Conservation (phyloP, 1,140 invertebrate species). For the Drosophila oshimai region DNA sequence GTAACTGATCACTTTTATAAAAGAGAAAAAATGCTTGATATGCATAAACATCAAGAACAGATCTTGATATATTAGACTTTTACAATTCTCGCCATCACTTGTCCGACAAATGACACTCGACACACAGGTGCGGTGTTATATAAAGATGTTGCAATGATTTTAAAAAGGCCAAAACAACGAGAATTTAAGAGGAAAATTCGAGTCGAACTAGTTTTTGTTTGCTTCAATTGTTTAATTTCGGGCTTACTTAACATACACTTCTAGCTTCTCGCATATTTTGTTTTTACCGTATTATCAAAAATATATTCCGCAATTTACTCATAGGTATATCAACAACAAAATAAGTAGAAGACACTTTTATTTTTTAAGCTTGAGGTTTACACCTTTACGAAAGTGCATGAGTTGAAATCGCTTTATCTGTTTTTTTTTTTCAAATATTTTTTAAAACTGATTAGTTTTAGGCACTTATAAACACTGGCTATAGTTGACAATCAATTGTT, state of each 20-base stretch:
- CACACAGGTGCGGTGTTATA: slow-evolving; percentile 35
- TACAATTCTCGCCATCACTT: slow-evolving; percentile 7
- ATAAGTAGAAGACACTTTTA: no score
- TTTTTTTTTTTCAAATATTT: no score
- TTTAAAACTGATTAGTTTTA: no score
- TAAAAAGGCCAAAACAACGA: background rate
- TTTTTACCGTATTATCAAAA: no score
- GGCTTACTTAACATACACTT: background rate
- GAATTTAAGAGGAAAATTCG: slow-evolving; percentile 1
- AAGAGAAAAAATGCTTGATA: background rate
- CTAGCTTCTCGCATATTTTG: background rate
- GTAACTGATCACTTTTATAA: no score
- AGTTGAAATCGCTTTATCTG: no score
- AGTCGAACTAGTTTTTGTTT: slow-evolving; percentile 10
- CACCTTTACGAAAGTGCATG: no score
- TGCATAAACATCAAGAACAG: background rate
- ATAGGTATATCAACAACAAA: no score
- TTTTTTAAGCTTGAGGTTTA: no score
- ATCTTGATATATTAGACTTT: slow-evolving; percentile 16
- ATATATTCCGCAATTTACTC: no score
- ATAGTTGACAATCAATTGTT: no score
- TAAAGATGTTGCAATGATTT: slow-evolving; percentile 21
- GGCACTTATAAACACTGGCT: no score
- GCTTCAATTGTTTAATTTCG: background rate
- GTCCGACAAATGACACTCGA: slow-evolving; percentile 34